A percentile compares a stretch with the other conserved stretches of the same genome.
These are phyloP conservation scores for Sebastes itinus DNA, from an alignment of 2,797 vertebrate species.

Conservation along the genomic window DNA sequence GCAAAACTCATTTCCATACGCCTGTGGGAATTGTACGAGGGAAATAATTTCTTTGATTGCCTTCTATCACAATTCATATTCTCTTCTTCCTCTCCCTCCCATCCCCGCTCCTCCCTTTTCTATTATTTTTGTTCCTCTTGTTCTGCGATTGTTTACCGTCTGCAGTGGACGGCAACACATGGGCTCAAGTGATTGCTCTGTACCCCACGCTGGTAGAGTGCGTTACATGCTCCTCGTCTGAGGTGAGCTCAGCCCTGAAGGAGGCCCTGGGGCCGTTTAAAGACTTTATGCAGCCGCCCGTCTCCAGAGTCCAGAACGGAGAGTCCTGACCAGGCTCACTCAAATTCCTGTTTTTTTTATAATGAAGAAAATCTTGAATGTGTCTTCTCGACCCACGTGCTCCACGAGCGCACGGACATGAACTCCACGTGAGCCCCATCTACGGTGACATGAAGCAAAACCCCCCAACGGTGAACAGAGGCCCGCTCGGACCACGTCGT, in stretches of 20 bases:
- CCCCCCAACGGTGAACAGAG: constrained; percentile 11
- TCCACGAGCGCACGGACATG: constrained; percentile 56
- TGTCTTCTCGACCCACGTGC: constrained; percentile 78
- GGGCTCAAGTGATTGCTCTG: constrained; percentile 97
- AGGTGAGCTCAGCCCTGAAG: constrained; percentile 96
- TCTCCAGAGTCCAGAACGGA: constrained; percentile 96
- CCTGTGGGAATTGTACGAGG: constrained; percentile 51
- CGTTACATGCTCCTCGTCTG: constrained; percentile 95
- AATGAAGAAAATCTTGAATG: constrained; percentile 81
- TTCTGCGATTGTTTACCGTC: not conserved
- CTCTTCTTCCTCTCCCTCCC: constrained; percentile 9
- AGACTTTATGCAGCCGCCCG: constrained; percentile 98
- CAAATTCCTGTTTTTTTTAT: constrained; percentile 54
- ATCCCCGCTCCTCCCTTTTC: not conserved
- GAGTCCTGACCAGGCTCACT: constrained; percentile 89
- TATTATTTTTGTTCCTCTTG: not conserved
- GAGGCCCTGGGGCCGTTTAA: constrained; percentile 98
- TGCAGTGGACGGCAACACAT: constrained; percentile 95
- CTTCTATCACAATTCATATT: constrained; percentile 34
- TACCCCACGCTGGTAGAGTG: constrained; percentile 98
- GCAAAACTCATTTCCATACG: constrained; percentile 45
- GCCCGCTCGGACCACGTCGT: constrained; percentile 10
- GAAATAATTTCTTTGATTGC: constrained; percentile 65
- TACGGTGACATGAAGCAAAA: constrained; percentile 51
- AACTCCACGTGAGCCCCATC: constrained; percentile 54